phyloP scores from a whole-genome alignment of 2,113 vertebrate species.

The Channa maculata region DNA sequence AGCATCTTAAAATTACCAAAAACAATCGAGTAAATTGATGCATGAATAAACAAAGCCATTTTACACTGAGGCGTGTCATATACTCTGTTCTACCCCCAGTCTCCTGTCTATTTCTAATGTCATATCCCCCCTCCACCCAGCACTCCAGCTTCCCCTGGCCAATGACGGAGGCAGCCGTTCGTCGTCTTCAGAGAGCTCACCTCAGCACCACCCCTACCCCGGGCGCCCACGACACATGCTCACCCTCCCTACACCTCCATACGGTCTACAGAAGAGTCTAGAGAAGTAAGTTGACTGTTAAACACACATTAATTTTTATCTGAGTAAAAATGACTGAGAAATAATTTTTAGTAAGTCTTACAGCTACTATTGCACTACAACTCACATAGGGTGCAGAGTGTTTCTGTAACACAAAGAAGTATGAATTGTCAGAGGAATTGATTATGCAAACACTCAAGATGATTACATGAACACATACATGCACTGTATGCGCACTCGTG shows the following conservation, averaged over 20 bases:
- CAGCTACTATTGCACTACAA: no score
- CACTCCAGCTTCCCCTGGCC: constrained; percentile 91
- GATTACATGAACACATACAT: not conserved
- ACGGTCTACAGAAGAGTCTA: constrained; percentile 88
- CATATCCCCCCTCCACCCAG: constrained; percentile 63
- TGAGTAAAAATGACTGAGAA: no score
- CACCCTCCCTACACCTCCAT: constrained; percentile 86
- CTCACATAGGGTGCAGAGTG: not conserved
- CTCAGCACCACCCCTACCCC: constrained; percentile 88
- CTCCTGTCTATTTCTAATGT: constrained; percentile 25
- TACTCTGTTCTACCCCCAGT: not conserved
- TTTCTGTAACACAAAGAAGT: not conserved
- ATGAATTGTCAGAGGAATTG: not conserved
- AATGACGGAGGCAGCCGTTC: constrained; percentile 91
- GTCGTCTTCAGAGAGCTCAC: constrained; percentile 89
- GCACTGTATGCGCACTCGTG: not conserved
- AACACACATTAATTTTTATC: not conserved
- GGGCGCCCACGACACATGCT: constrained; percentile 89
- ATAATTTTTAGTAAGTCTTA: no score
- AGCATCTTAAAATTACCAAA: not conserved
- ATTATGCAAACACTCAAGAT: not conserved
- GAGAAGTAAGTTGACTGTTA: constrained; percentile 85
- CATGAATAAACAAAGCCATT: constrained; percentile 11
- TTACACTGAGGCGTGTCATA: constrained; percentile 15
- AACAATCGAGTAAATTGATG: not conserved